phyloP scores from a whole-genome alignment of 2,888 invertebrate genomes.

The Pyrochroa serraticornis region DNA sequence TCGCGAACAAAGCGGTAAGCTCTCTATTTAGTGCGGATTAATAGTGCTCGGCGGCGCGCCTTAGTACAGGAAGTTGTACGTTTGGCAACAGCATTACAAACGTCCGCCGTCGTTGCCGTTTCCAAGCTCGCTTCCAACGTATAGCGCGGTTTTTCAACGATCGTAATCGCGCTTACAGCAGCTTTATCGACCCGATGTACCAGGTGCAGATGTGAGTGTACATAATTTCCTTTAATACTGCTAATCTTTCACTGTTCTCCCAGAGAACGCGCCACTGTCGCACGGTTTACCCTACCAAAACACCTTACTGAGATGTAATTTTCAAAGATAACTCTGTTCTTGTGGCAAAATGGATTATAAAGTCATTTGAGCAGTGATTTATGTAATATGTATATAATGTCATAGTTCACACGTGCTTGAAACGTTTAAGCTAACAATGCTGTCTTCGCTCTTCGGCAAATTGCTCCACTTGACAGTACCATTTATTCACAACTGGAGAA shows the following conservation, averaged over 20 bases:
- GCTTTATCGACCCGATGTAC: conserved; percentile 38
- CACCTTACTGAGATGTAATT: conserved; percentile 28
- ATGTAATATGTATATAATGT: conserved; percentile 42
- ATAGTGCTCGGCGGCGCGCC: conserved; percentile 28
- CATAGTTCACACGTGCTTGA: conserved; percentile 33
- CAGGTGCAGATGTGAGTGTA: conserved; percentile 40
- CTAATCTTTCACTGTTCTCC: conserved; percentile 39
- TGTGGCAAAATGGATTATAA: conserved; percentile 40
- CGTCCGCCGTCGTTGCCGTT: conserved; percentile 9
- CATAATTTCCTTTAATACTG: conserved; percentile 41
- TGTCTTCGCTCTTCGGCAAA: conserved; percentile 30
- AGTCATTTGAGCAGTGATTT: conserved; percentile 41
- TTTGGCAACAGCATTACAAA: conserved; percentile 26
- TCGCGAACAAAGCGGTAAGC: conserved; percentile 35
- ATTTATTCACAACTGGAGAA: conserved; percentile 27
- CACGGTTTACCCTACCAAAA: conserved; percentile 23
- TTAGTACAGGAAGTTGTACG: conserved; percentile 27
- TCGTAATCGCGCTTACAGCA: conserved; percentile 31
- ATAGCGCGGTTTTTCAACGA: conserved; percentile 25
- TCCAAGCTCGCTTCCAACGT: conserved; percentile 2
- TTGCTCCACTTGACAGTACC: conserved; percentile 29
- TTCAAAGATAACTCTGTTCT: conserved; percentile 32
- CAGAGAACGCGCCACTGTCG: conserved; percentile 30
- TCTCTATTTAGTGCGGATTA: conserved; percentile 37
- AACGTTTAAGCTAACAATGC: conserved; percentile 32